Evolutionary conservation across 2,797 vertebrate genomes (phyloP), one percentile per base, ranked within the genome.

Genomic region (Gambelia wislizenii): DNA sequence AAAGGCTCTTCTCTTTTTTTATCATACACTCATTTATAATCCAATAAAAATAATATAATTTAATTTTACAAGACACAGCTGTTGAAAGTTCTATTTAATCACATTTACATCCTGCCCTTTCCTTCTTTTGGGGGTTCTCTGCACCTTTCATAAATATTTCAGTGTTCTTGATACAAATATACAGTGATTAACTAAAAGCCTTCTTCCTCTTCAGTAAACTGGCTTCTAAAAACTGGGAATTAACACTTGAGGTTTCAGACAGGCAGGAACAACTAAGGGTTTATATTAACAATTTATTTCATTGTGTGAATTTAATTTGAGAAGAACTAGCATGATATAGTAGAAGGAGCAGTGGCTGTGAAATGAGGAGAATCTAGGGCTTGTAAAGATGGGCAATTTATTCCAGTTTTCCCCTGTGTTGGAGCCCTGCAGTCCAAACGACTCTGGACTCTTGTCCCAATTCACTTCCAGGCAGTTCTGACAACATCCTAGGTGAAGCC

Each of bases 81-180:
- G 7, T 49, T 82, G 54, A 54, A 75, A 81, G 47, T 76, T 75
- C n/a, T 86, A 75, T 88, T 88, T 75, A 49, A 76, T 67, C 86
- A 67, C 59, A 77, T 89, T 86, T 82, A 44, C 77, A 76, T n/a
- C 42, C 30, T 56, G n/a, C 44, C 47, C 36, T 89, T 20, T n/a
- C 70, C n/a, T 33, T 54, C 69, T 72, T 89, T 83, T 47, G 25
- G 52, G 36, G 69, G 79, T 75, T 86, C 44, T 79, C 27, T 49
- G 20, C 33, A 79, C 52, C 27, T 89, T 89, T 75, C 59, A 86
- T 86, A 67, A 89, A 89, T 76, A 81, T 86, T 83, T 67, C 47
- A 88, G 72, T 39, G 72, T 67, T 75, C 70, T 76, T 77, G 84
- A 82, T 67, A 67, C 72, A 86, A 89, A 75, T 69, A 82, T 44